Evolutionary conservation across 2,888 invertebrate species (phyloP), one percentile per base, ranked within the genome.

Genomic region (Noctua comes): DNA sequence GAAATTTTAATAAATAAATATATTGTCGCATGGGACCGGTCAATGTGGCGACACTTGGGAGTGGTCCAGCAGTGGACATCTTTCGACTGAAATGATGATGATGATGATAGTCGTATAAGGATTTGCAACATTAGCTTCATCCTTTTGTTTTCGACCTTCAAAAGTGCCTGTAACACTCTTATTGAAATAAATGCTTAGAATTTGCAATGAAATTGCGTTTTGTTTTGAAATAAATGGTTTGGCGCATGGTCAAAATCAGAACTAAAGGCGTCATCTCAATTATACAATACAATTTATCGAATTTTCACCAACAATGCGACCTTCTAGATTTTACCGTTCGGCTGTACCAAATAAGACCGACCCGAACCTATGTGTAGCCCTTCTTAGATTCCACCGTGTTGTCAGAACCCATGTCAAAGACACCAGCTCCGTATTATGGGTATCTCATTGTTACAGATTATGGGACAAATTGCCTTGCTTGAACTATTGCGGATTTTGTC

Each of bases 401-500:
- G 80, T 86, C 88, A 74, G 68, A 59, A 88, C 85, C 88, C 88
- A 76, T 78, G 86, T 88, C 87, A 79, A 27, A n/a, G 82, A 82
- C 78, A 78, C 72, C 79, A 80, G 76, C 64, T 51, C 59, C 62
- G 71, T 79, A 83, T 84, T 82, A 73, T 75, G 66, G 75, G 69
- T 85, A 80, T 77, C 84, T 75, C 68, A 83, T 74, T 87, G 85
- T 87, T 69, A 88, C 84, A 84, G 87, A 88, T 88, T 88, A 88
- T 85, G 76, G 85, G 82, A 87, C 88, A 88, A 88, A 88, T 88
- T 88, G 88, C 88, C 84, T 88, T 31, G 65, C 64, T 69, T 77
- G 72, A 86, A 80, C 78, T 83, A 66, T 76, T 73, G 54, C 31
- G 80, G 74, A 75, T 76, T 80, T 64, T 40, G 65, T 70, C 72